Evolutionary conservation across 2,113 vertebrate genomes (phyloP), one percentile per base, ranked within the genome.

Genomic region (Acanthisitta chloris): DNA sequence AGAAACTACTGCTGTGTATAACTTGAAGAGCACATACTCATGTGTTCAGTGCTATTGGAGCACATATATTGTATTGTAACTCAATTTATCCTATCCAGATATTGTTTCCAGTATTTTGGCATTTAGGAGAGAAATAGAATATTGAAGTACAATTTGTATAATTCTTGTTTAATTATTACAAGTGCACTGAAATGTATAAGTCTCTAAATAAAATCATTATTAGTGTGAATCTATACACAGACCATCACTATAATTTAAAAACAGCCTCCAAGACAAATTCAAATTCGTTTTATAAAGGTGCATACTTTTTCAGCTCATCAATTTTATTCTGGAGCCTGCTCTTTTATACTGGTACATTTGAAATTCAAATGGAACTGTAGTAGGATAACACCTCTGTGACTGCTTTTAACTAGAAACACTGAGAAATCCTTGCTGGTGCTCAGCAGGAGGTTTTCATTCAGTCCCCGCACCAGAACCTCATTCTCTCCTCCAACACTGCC

Each of bases 401-500:
- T 26, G 65, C 40, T 36, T 20, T 81, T 81, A 86, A 52, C 81
- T 76, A 31, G 58, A 81, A 96, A 61, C 34, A 49, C 33, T 0
- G 8, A 69, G 70, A 89, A 90, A 90, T 45, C 42, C 71, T 91
- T 36, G 76, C 67, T 51, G 65, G 45, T 10, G 1, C 74, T 86
- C 87, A 88, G 84, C 91, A 82, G 86, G 84, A 81, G 62, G 66
- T 46, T 92, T 94, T 86, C 78, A 77, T 65, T 79, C 79, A 88
- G 66, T 16, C 45, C 45, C 45, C 89, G 20, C 36, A 85, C 79
- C 46, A 90, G 66, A 80, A 80, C 26, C 45, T 48, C 2, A 1
- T 84, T 87, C 62, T 72, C 34, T 46, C 19, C 78, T 74, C 12
- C 1, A 69, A n/a, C 15, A 29, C 33, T 2, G 4, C 38, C 61